phyloP scores from a whole-genome alignment of 2,797 vertebrate genomes.

The Onychomys arenicola region DNA sequence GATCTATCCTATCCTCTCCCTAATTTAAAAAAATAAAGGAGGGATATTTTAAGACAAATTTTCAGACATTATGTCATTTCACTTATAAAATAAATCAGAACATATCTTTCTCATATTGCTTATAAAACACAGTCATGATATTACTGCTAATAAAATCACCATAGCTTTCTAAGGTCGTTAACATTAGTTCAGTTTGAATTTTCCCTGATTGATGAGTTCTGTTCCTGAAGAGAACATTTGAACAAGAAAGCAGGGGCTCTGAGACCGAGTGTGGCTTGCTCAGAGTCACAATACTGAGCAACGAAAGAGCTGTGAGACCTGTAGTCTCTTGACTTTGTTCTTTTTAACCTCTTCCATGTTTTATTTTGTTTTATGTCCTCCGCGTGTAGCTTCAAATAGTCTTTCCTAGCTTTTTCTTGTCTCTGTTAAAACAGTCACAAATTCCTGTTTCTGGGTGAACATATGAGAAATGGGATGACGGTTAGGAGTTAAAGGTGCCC shows the following conservation, averaged over 20 bases:
- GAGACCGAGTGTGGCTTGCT: background rate
- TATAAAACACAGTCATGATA: background rate
- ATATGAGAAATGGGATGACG: background rate
- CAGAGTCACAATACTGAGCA: background rate
- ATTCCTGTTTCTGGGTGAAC: constrained; percentile 30
- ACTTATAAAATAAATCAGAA: constrained; percentile 28
- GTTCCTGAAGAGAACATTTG: constrained; percentile 7
- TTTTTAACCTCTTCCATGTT: background rate
- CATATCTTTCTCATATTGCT: background rate
- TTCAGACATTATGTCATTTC: background rate
- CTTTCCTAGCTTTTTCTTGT: constrained; percentile 17
- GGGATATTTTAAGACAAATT: constrained; percentile 34
- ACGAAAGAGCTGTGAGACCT: constrained; percentile 5
- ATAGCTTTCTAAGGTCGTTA: constrained; percentile 30
- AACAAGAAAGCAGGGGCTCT: background rate
- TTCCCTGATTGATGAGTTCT: constrained; percentile 28
- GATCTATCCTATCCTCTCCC: background rate
- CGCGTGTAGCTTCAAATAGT: background rate
- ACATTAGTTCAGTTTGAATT: constrained; percentile 27
- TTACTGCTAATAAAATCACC: constrained; percentile 4
- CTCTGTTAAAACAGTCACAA: constrained; percentile 10
- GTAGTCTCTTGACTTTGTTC: background rate
- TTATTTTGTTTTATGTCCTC: constrained; percentile 15
- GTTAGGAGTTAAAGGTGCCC: background rate
- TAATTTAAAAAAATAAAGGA: background rate